Conservation (phyloP, 2,113 vertebrate genomes). For the human (Homo sapiens) region DNA sequence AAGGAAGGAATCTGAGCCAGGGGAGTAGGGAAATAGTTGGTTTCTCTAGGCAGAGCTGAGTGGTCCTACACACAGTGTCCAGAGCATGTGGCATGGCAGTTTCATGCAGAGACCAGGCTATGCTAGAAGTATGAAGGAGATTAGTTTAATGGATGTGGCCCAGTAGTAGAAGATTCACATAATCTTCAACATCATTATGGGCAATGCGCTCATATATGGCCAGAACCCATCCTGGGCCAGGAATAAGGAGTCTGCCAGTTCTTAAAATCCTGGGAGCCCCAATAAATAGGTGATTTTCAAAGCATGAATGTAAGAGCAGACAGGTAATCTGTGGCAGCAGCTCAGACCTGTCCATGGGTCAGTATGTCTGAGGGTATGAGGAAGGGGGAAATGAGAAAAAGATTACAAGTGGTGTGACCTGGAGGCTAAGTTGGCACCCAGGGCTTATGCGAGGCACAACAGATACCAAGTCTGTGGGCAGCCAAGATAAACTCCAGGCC, state of each 20-base stretch:
- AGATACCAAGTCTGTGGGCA: slow-evolving; percentile 49
- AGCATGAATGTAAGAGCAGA: not conserved
- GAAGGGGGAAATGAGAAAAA: not conserved
- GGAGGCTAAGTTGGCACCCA: not conserved
- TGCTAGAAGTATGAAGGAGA: not conserved
- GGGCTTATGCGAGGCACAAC: not conserved
- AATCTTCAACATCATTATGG: not conserved
- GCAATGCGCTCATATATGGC: not conserved
- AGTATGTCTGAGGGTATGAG: not conserved
- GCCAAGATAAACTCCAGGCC: slow-evolving; percentile 60
- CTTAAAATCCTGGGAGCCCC: not conserved
- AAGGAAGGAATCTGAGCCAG: not conserved
- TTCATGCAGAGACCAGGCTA: not conserved
- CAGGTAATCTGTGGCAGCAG: not conserved
- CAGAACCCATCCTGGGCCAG: not conserved
- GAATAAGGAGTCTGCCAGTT: not conserved
- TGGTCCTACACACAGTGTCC: not conserved
- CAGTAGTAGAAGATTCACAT: not conserved
- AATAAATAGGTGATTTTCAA: not conserved
- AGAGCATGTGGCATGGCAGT: not conserved
- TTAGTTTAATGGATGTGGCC: not conserved
- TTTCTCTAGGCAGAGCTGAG: not conserved
- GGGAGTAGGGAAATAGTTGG: not conserved
- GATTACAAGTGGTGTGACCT: slow-evolving; percentile 29
- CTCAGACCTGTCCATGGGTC: not conserved